These are phyloP conservation scores for Cataglyphis albicans DNA, from an alignment of 2,888 invertebrate genomes.

Conservation along the genomic window DNA sequence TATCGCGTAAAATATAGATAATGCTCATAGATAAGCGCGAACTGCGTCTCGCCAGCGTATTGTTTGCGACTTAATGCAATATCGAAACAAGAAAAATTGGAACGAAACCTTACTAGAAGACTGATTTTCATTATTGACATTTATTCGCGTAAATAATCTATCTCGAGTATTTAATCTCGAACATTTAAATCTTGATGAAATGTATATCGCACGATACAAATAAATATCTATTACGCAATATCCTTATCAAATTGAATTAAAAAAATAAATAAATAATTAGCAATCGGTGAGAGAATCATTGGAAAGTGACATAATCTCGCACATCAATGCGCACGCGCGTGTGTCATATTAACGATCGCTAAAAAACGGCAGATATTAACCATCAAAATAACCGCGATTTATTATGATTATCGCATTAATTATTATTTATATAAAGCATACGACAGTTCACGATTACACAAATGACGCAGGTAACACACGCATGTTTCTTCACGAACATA, in stretches of 20 bases:
- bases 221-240: background rate
- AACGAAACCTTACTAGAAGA: background rate
- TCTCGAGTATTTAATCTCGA: too few relatives aligned
- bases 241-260: background rate
- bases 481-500: constrained; percentile 16
- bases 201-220: background rate
- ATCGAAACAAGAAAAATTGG: background rate
- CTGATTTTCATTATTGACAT: background rate
- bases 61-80: background rate
- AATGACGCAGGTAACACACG: background rate
- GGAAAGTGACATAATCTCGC: background rate
- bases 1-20: constrained; percentile 19
- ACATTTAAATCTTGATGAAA: background rate
- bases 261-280: background rate
- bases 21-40: background rate
- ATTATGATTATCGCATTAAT: constrained; percentile 22
- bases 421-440: constrained; percentile 7
- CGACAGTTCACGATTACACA: background rate
- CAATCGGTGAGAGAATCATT: background rate
- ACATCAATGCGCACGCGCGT: background rate
- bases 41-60: background rate
- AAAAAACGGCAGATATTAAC: background rate
- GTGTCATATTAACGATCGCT: background rate
- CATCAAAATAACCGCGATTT: background rate
- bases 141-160: background rate